Base-by-base conservation (phyloP, 30 jellyfish, hydroid and myxozoan species). In the Mastigias papua region DNA sequence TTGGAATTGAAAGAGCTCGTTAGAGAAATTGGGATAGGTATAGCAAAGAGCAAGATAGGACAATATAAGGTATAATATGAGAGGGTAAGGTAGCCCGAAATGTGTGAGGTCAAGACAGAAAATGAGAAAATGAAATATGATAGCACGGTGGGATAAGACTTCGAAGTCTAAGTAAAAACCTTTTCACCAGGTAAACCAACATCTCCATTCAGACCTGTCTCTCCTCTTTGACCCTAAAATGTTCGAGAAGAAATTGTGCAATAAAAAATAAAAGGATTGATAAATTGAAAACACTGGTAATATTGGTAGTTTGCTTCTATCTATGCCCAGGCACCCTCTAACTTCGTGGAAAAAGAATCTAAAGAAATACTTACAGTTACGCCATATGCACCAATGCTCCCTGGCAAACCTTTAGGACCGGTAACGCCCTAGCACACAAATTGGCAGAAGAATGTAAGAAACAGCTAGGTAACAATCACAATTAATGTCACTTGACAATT, bases 401-500 rank as follows among this genome's bases (percentile, higher is more conserved):
- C 93, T 26, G 60, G 63, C 20, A 7, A 49, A 10, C 93, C 93
- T 69, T 27, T 48, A 11, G 34, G 73, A 23, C 93, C 93, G 1
- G 68, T 31, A 1, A 17, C 68, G 25, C 93, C 93, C 93, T 83
- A 60, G 34, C 17, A 34, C 37, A 64, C 22, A 32, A 25, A n/a
- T 13, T 30, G 30, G 37, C 42, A 80, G 13, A 51, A 4, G 67
- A 37, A 37, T 11, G 54, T 37, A 11, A 37, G 54, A 37, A 3
- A 37, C 6, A 37, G 54, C 54, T 37, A 3, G n/a, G n/a, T n/a
- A n/a, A n/a, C n/a, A n/a, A n/a, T n/a, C n/a, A n/a, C n/a, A n/a
- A n/a, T n/a, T n/a, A n/a, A n/a, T n/a, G n/a, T n/a, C n/a, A n/a
- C n/a, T n/a, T n/a, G n/a, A n/a, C n/a, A n/a, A n/a, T n/a, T n/a